Base-by-base conservation (phyloP, 2,888 invertebrate genomes). In the Augiades crinisus region DNA sequence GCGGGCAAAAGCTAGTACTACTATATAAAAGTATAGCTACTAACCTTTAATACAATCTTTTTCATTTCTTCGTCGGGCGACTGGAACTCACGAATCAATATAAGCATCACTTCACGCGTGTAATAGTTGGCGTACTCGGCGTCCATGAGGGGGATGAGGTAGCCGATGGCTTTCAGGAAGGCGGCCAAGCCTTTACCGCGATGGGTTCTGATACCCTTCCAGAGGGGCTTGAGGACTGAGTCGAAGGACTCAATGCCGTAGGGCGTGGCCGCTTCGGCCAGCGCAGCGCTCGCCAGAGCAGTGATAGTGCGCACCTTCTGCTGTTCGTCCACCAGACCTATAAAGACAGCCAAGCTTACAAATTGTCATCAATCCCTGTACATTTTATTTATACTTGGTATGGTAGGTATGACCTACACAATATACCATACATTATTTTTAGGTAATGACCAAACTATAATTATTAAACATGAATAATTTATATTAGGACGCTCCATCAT, bases 1-100 rank as follows among this genome's bases (percentile, higher is more conserved):
- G n/a, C n/a, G n/a, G n/a, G n/a, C n/a, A n/a, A n/a, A n/a, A n/a
- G n/a, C n/a, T n/a, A n/a, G n/a, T n/a, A n/a, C n/a, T n/a, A n/a
- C n/a, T n/a, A n/a, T n/a, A n/a, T n/a, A n/a, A n/a, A n/a, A n/a
- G n/a, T n/a, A n/a, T n/a, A n/a, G n/a, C n/a, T n/a, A n/a, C n/a
- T 45, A 59, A 94, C 96, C 92, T 99, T 99, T 59, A 99, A 91
- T 0, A 99, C 99, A 89, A 99, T 99, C 79, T 99, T 99, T 84
- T 99, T 99, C 99, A 99, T 99, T 92, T 99, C 99, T 82, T 99
- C 99, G 81, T 99, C 99, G 0, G 99, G 99, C 52, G 99, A 99
- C 86, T 99, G 99, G 83, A 99, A 99, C 91, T 99, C 99, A 83
- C 99, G 93, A 68, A 99, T 99, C 17, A 99, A 91, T 81, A 99